A percentile compares a stretch with the other conserved stretches of the same genome.
Conservation (phyloP, 2,888 invertebrate genomes). For the Synergus gifuensis region DNA sequence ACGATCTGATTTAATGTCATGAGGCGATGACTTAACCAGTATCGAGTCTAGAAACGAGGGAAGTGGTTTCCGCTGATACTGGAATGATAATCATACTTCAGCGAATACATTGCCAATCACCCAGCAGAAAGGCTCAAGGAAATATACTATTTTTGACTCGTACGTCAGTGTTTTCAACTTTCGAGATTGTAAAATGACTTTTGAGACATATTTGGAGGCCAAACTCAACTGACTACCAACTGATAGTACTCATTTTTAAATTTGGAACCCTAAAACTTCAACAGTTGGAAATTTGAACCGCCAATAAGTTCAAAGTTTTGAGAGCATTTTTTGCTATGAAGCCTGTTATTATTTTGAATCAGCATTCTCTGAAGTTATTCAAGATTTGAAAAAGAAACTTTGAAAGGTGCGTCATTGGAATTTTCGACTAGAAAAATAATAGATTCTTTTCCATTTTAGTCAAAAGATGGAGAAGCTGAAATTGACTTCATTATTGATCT, state of each 20-base stretch:
- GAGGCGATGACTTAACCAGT: conserved; percentile 11
- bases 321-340: too few relatives aligned
- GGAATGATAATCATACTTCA: conserved; percentile 12
- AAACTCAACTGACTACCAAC: not conserved
- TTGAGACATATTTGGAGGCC: not conserved
- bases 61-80: conserved; percentile 6
- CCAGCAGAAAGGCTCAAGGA: not conserved
- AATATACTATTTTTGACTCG: conserved; percentile 14
- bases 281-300: too few relatives aligned
- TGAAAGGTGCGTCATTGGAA: not conserved
- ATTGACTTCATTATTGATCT: not conserved
- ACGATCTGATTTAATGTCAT: not conserved
- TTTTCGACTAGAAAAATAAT: not conserved
- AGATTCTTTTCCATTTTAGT: not conserved
- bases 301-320: too few relatives aligned
- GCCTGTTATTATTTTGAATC: too few relatives aligned
- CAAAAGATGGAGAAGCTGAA: not conserved
- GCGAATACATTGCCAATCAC: not conserved
- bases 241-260: too few relatives aligned
- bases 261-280: too few relatives aligned
- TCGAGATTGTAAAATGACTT: not conserved
- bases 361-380: too few relatives aligned
- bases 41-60: not conserved
- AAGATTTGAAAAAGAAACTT: too few relatives aligned
- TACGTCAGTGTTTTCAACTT: not conserved